Evolutionary conservation across 37 sponge, comb jelly and placozoan genomes (phyloP), one percentile per base, ranked within the genome.

Genomic region (Beroe ovata): DNA sequence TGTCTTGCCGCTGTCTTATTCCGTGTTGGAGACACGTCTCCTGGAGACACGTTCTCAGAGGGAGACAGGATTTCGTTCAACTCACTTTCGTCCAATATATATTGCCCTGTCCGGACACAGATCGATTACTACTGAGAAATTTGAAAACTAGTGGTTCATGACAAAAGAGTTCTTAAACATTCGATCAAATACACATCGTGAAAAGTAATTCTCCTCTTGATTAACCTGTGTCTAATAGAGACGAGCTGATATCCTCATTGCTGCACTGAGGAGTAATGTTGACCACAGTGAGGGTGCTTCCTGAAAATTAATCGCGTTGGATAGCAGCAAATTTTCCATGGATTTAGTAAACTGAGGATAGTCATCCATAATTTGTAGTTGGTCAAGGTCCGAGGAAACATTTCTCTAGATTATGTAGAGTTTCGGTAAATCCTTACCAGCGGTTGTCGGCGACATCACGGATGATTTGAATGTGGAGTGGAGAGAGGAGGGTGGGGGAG

Each of bases 261-360:
- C 84, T 77, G 33, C 84, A 39, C 28, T 20, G 38, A 3, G 84
- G 84, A n/a, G 84, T 77, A 0, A 77, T 19, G 8, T 77, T 33
- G 1, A 77, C 84, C 47, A 77, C 84, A 8, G 84, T 77, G 26
- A 42, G 47, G 8, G 84, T 77, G 23, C 84, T 77, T 39, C 84
- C 84, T 77, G n/a, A n/a, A n/a, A n/a, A n/a, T n/a, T n/a, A n/a
- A n/a, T n/a, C n/a, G n/a, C n/a, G n/a, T n/a, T n/a, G n/a, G n/a
- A n/a, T n/a, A n/a, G n/a, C n/a, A n/a, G n/a, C n/a, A n/a, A n/a
- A n/a, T n/a, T n/a, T n/a, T n/a, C n/a, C n/a, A n/a, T n/a, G n/a
- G n/a, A n/a, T n/a, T n/a, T n/a, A n/a, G n/a, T n/a, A n/a, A n/a
- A n/a, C n/a, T n/a, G n/a, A n/a, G n/a, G n/a, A n/a, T n/a, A n/a